These are phyloP conservation scores for Ceuthmochares aereus DNA, from an alignment of 2,113 vertebrate species.

Conservation along the genomic window DNA sequence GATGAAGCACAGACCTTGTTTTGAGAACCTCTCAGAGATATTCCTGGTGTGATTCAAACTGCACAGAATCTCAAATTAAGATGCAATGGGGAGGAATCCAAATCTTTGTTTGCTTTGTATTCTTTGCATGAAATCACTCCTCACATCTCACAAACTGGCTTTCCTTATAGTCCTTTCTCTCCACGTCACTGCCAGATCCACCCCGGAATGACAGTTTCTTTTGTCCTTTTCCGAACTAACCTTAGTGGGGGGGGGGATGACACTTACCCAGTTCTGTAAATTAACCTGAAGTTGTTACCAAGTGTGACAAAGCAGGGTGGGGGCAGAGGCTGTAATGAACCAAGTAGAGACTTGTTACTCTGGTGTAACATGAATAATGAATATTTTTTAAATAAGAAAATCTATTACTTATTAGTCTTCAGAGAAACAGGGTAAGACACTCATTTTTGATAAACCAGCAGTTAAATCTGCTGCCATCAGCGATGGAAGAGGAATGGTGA, in stretches of 20 bases:
- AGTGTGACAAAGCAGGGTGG: neutral
- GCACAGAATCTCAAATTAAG: neutral
- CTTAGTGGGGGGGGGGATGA: neutral
- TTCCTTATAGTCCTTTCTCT: neutral
- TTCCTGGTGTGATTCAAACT: neutral
- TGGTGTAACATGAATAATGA: neutral
- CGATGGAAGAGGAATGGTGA: neutral
- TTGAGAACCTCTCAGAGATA: constrained; percentile 31
- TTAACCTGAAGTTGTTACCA: neutral
- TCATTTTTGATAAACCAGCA: neutral
- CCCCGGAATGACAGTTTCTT: neutral
- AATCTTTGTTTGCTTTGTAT: neutral
- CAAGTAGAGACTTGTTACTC: neutral
- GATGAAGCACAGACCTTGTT: neutral
- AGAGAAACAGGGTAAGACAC: neutral
- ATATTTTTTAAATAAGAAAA: neutral
- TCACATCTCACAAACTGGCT: neutral
- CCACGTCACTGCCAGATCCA: neutral
- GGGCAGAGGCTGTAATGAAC: neutral
- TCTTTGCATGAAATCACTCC: neutral
- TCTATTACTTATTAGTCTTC: neutral
- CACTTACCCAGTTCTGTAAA: neutral
- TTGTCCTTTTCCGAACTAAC: neutral
- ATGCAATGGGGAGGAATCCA: neutral
- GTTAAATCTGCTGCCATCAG: neutral